phyloP scores from a whole-genome alignment of 2,888 invertebrate species.

The Hydriomena furcata region DNA sequence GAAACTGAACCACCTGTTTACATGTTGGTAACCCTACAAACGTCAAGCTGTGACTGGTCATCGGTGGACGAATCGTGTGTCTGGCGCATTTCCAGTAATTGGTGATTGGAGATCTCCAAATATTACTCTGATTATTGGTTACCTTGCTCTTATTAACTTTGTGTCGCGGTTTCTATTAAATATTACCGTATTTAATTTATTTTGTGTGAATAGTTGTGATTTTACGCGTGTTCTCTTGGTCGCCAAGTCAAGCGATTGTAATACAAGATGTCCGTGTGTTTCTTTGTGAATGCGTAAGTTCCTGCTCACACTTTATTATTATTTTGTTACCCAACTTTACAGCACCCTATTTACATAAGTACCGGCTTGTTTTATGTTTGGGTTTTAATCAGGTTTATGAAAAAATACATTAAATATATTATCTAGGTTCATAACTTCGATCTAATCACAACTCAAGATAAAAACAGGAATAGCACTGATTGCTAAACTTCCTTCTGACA shows the following conservation, averaged over 20 bases:
- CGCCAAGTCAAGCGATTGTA: slow-evolving; percentile 45
- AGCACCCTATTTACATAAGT: too few relatives aligned
- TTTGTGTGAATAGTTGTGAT: slow-evolving; percentile 41
- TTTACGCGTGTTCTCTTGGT: slow-evolving; percentile 46
- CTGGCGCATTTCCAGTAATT: slow-evolving; percentile 81
- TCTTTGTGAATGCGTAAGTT: slow-evolving; percentile 89
- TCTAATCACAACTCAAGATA: too few relatives aligned
- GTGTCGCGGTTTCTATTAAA: slow-evolving; percentile 60
- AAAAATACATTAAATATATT: too few relatives aligned
- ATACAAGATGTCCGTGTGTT: slow-evolving; percentile 87
- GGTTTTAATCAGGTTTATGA: too few relatives aligned
- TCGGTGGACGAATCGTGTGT: slow-evolving; percentile 82
- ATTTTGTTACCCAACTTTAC: slow-evolving; percentile 26
- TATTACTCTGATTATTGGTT: slow-evolving; percentile 82
- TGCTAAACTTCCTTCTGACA: too few relatives aligned
- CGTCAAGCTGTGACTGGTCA: slow-evolving; percentile 83
- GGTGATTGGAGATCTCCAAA: slow-evolving; percentile 83
- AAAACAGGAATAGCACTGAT: too few relatives aligned
- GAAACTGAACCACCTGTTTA: neutral
- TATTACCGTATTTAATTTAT: slow-evolving; percentile 54
- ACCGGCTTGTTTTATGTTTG: too few relatives aligned
- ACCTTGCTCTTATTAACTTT: slow-evolving; percentile 72
- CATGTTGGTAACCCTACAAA: slow-evolving; percentile 50
- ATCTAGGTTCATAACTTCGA: too few relatives aligned
- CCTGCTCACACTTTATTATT: slow-evolving; percentile 39